Evolutionary conservation across 2,113 vertebrate species (phyloP).

Genomic region (Mesitornis unicolor): DNA sequence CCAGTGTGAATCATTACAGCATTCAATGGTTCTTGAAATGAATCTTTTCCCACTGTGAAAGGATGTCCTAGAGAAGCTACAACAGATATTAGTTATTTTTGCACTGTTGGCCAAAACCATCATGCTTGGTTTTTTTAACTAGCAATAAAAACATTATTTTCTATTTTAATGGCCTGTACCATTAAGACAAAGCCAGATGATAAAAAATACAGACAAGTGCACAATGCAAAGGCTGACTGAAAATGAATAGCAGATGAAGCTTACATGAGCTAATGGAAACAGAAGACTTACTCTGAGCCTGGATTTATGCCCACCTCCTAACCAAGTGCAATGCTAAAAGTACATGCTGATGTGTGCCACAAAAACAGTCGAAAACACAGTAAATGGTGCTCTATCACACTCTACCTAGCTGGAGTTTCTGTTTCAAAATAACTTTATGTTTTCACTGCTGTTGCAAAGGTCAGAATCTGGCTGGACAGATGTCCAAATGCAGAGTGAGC

Average conservation of each 20-base stretch:
- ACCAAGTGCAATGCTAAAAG: not conserved
- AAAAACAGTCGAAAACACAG: not conserved
- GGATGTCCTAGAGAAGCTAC: not conserved
- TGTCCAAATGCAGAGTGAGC: not conserved
- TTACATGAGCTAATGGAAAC: not conserved
- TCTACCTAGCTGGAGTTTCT: not conserved
- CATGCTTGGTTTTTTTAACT: not conserved
- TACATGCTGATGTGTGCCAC: not conserved
- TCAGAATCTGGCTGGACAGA: not conserved
- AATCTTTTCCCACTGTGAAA: not conserved
- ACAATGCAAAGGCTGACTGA: not conserved
- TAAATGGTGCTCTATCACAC: not conserved
- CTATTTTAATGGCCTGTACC: not conserved
- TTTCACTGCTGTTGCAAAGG: not conserved
- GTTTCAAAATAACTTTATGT: not conserved
- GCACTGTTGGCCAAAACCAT: not conserved
- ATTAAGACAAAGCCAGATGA: not conserved
- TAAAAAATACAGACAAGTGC: not conserved
- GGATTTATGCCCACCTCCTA: not conserved
- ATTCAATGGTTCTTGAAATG: not conserved
- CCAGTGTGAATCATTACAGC: not conserved
- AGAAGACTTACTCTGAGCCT: not conserved
- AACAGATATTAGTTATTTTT: not conserved
- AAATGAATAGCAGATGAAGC: not conserved
- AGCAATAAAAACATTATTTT: not conserved